phyloP scores from a whole-genome alignment of 1,140 invertebrate species.

The Scaptomyza pallida region DNA sequence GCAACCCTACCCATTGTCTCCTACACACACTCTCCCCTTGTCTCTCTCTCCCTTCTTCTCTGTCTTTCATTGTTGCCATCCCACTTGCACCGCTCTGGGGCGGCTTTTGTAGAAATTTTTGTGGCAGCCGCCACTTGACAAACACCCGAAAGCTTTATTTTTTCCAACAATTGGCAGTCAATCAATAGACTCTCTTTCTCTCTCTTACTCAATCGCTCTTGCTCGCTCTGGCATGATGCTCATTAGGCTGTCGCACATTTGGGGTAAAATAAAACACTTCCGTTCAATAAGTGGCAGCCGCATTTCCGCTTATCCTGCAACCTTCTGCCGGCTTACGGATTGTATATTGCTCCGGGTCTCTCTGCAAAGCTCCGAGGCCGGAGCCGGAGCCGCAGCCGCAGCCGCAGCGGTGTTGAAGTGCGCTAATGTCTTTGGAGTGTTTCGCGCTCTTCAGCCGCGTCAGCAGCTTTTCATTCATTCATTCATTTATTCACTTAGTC shows the following conservation, averaged over 20 bases:
- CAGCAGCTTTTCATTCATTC: slow-evolving; percentile 28
- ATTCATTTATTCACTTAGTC: slow-evolving; percentile 26
- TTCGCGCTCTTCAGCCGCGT: slow-evolving; percentile 72
- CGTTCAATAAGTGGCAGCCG: slow-evolving; percentile 70
- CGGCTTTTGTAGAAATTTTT: slow-evolving; percentile 8
- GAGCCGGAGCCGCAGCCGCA: background rate
- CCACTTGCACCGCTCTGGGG: slow-evolving; percentile 2
- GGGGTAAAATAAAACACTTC: slow-evolving; percentile 71
- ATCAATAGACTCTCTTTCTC: slow-evolving; percentile 41
- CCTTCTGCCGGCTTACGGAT: background rate
- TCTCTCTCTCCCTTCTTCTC: background rate
- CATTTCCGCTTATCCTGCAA: slow-evolving; percentile 61
- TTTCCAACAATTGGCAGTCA: slow-evolving; percentile 50
- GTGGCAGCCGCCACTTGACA: slow-evolving; percentile 56
- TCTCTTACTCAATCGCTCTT: background rate
- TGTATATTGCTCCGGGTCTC: background rate
- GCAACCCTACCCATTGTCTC: too few relatives aligned
- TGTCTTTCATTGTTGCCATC: slow-evolving; percentile 9
- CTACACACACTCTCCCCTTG: too few relatives aligned
- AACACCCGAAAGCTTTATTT: slow-evolving; percentile 74
- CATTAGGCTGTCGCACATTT: slow-evolving; percentile 58
- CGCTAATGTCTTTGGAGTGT: slow-evolving; percentile 79
- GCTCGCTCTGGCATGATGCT: slow-evolving; percentile 29
- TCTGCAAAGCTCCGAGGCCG: background rate
- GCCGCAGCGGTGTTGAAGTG: slow-evolving; percentile 57